Percentiles rank a stretch among this genome's conserved stretches.
Conservation (phyloP, 2,888 invertebrate species). For the Dastarcus helophoroides region DNA sequence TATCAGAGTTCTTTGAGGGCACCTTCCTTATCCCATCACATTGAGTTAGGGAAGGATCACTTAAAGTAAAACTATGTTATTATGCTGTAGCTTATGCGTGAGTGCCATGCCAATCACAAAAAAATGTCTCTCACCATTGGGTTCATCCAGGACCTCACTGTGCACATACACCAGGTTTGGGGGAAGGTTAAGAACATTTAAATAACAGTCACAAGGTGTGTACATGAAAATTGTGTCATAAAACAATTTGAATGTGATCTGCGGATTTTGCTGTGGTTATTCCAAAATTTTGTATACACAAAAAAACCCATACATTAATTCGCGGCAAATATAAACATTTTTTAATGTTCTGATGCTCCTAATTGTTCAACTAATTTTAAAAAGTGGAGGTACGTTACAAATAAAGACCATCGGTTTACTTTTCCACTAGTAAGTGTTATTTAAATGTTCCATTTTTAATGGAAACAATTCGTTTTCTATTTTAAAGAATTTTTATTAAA, state of each 20-base stretch:
- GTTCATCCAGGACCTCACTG: neutral
- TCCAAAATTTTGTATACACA: too few relatives aligned
- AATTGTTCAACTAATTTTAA: too few relatives aligned
- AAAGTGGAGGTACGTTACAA: too few relatives aligned
- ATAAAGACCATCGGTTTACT: conserved; percentile 9
- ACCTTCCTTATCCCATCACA: conserved; percentile 68
- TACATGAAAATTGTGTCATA: too few relatives aligned
- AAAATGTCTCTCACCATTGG: conserved; percentile 32
- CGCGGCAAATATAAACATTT: neutral
- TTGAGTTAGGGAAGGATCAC: conserved; percentile 32
- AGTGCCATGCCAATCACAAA: conserved; percentile 29
- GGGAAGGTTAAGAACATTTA: too few relatives aligned
- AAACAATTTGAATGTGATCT: too few relatives aligned
- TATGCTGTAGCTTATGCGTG: conserved; percentile 20
- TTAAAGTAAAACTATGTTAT: conserved; percentile 24
- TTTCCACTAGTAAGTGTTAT: conserved; percentile 6
- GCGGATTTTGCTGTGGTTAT: too few relatives aligned
- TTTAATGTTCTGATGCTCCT: neutral
- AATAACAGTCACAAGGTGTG: conserved; percentile 1
- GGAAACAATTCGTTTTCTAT: conserved; percentile 13
- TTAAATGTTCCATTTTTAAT: conserved; percentile 5
- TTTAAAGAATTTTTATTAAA: conserved; percentile 21
- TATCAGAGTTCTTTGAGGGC: too few relatives aligned
- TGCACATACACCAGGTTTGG: neutral
- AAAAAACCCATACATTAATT: neutral